Evolutionary conservation across 1,140 invertebrate species (phyloP), one percentile per base, ranked within the genome.

Genomic region (Hermetia illucens): DNA sequence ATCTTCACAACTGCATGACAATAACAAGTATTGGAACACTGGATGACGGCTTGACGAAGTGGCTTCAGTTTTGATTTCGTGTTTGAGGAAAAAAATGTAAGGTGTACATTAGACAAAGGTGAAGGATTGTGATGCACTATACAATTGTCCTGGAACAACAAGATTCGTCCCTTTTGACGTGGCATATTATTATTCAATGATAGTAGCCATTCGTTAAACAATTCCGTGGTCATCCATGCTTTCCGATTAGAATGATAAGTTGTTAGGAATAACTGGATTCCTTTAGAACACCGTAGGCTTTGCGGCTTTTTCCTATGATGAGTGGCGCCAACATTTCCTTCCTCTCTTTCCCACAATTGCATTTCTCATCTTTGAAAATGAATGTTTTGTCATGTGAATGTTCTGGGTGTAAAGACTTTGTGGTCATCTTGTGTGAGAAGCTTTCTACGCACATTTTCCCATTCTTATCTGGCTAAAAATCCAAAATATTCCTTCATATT

Each of bases 211-310:
- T 36, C 5, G 35, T 36, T 36, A 36, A 47, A 55, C 37, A 49
- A 40, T 46, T 43, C 43, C 34, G 36, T 45, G 10, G 58, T 65
- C 54, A 66, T 62, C 62, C 63, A 68, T 8, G 63, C 55, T 45
- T 54, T 68, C 22, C 46, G 52, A 44, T 66, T 68, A 5, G 48
- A 44, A 20, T 37, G 19, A 47, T 65, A 66, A 18, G 50, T 24
- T 2, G 53, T 39, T 19, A 56, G 62, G 15, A 65, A 44, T 13
- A 25, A 42, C 46, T 56, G 56, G 6, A 52, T 35, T 41, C 47
- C 48, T 41, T 58, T 61, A 43, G 66, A 70, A 49, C 62, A 66
- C n/a, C 56, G 45, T 18, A 64, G 64, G 21, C 62, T 63, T 39
- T 40, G 38, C 13, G 47, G n/a, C n/a, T 54, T 49, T 68, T 68